A percentile compares a stretch with the other conserved stretches of the same genome.
Conservation (phyloP, 1,140 invertebrate species). For the Leptonema lineaticorne region DNA sequence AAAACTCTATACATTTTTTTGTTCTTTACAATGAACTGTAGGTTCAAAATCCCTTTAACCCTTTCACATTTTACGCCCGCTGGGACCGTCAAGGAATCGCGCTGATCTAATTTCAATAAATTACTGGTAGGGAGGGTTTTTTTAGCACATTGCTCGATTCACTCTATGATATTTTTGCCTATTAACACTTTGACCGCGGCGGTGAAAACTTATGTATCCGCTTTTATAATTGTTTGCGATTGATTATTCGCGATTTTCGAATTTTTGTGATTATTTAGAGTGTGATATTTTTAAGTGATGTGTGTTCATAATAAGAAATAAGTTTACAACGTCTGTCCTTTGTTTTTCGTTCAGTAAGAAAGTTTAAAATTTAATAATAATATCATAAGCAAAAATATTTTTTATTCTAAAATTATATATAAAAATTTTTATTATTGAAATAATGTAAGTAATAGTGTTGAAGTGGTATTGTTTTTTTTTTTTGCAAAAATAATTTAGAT, state of each 20-base stretch:
- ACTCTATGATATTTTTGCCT: neutral
- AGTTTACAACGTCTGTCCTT: no score
- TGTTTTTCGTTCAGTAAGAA: no score
- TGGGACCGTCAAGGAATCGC: conserved; percentile 28
- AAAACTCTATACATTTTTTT: conserved; percentile 25
- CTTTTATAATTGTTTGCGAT: neutral
- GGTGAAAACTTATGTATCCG: neutral
- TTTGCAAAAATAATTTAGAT: no score
- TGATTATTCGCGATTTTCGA: neutral
- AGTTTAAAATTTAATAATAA: no score
- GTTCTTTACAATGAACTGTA: conserved; percentile 32
- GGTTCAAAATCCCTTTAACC: conserved; percentile 38
- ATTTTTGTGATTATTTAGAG: neutral
- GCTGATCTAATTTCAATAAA: conserved; percentile 43
- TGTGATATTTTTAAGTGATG: neutral
- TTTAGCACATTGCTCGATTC: conserved; percentile 12
- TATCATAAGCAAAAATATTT: no score
- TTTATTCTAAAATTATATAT: no score
- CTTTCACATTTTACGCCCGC: conserved; percentile 28
- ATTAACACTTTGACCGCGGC: neutral
- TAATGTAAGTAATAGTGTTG: no score
- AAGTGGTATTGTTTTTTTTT: no score
- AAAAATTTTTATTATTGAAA: no score
- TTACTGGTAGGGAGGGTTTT: conserved; percentile 32
- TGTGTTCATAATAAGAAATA: neutral